These are phyloP conservation scores for Charaxes varanes DNA, from an alignment of 1,140 invertebrate species.

Conservation along the genomic window DNA sequence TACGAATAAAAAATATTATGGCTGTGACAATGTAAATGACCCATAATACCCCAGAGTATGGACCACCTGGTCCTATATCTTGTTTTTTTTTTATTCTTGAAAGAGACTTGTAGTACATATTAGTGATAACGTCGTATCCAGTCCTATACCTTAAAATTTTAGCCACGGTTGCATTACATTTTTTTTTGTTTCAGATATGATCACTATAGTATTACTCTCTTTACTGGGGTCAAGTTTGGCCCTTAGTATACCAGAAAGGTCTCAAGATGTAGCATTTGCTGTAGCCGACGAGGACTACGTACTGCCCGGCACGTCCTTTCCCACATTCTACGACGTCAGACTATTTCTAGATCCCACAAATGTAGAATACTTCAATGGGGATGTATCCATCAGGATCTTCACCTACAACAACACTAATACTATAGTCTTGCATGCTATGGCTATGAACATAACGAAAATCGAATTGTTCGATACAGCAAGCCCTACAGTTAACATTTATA, in stretches of 20 bases:
- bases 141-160: too few species aligned
- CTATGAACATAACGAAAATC: constrained; percentile 35
- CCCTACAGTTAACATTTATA: constrained; percentile 24
- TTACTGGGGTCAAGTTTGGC: constrained; percentile 30
- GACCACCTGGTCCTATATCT: too few species aligned
- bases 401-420: constrained; percentile 47
- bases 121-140: too few species aligned
- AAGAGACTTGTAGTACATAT: too few species aligned
- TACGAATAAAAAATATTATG: too few species aligned
- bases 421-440: constrained; percentile 74
- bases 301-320: constrained; percentile 75
- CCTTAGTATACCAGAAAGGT: constrained; percentile 21
- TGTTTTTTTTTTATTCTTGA: too few species aligned
- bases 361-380: constrained; percentile 74
- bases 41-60: too few species aligned
- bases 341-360: constrained; percentile 77
- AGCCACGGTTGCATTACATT: too few species aligned
- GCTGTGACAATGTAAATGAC: too few species aligned
- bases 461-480: constrained; percentile 21
- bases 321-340: constrained; percentile 78
- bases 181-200: constrained; percentile 46
- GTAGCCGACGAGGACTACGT: constrained; percentile 53
- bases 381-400: constrained; percentile 74
- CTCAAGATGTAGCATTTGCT: constrained; percentile 18
- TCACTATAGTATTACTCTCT: constrained; percentile 37